These are phyloP conservation scores for Nibea albiflora DNA, from an alignment of 2,113 vertebrate species.

Conservation along the genomic window DNA sequence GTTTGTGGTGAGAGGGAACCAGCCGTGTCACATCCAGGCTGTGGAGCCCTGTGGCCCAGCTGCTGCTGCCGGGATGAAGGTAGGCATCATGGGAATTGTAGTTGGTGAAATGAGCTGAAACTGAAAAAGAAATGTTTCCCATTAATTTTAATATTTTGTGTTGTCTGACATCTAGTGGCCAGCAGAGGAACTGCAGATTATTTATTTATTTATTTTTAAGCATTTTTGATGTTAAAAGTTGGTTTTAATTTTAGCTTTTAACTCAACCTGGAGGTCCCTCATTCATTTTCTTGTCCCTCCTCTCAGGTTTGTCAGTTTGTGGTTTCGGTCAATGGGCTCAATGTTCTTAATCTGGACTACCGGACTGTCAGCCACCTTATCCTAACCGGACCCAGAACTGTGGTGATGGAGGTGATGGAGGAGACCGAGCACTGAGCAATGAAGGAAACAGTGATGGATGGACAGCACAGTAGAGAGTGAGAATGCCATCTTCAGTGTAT, in stretches of 20 bases:
- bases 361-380: constrained; percentile 92
- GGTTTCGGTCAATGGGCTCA: constrained; percentile 90
- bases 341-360: constrained; percentile 90
- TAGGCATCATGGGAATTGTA: background rate
- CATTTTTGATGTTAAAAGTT: too few relatives aligned
- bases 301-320: constrained; percentile 92
- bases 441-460: background rate
- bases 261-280: background rate
- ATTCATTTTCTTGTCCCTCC: background rate
- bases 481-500: background rate
- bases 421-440: constrained; percentile 73
- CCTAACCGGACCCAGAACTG: constrained; percentile 89
- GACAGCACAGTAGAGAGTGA: background rate
- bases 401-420: constrained; percentile 96
- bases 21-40: constrained; percentile 93
- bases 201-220: background rate
- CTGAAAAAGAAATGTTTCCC: background rate
- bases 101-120: background rate
- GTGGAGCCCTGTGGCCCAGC: constrained; percentile 93
- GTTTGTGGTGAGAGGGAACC: constrained; percentile 90
- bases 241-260: background rate
- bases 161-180: background rate
- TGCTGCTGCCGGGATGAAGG: constrained; percentile 91
- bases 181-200: background rate
- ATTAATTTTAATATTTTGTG: background rate